A percentile compares a stretch with the other conserved stretches of the same genome.
These are phyloP conservation scores for Erebia palarica DNA, from an alignment of 2,888 invertebrate species.

Conservation along the genomic window DNA sequence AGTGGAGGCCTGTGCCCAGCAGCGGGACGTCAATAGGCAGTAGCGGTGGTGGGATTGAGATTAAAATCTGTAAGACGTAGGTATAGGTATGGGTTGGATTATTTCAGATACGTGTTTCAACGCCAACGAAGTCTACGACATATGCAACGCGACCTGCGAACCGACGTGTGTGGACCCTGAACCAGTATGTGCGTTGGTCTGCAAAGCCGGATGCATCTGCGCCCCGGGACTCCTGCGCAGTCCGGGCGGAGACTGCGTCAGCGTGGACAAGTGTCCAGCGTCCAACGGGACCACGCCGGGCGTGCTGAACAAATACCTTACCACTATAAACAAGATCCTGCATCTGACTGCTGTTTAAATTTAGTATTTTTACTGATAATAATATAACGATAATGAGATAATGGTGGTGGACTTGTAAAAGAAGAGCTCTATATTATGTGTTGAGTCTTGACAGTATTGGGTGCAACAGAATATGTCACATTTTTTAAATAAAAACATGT, in stretches of 20 bases:
- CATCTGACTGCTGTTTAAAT: slow-evolving; percentile 45
- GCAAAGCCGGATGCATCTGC: slow-evolving; percentile 68
- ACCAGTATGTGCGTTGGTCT: slow-evolving; percentile 66
- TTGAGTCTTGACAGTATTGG: too few species aligned
- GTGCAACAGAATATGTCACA: too few species aligned
- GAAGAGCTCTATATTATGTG: too few species aligned
- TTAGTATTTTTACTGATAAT: too few species aligned
- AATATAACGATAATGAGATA: too few species aligned
- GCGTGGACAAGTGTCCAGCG: slow-evolving; percentile 62
- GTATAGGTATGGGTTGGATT: too few species aligned
- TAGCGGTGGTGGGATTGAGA: too few species aligned
- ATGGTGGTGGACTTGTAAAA: too few species aligned
- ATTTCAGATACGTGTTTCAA: slow-evolving; percentile 64
- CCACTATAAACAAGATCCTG: slow-evolving; percentile 64
- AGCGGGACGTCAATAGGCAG: too few species aligned
- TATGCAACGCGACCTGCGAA: slow-evolving; percentile 66
- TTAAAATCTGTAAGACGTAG: too few species aligned
- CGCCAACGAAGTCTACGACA: slow-evolving; percentile 66
- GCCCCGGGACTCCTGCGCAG: slow-evolving; percentile 61
- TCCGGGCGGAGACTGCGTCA: slow-evolving; percentile 60
- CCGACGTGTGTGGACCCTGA: slow-evolving; percentile 65
- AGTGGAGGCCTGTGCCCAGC: slow-evolving; percentile 51
- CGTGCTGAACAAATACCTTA: slow-evolving; percentile 58
- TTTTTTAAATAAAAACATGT: too few species aligned
- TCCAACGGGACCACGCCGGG: slow-evolving; percentile 56